Percentiles rank a stretch among this genome's conserved stretches.
These are phyloP conservation scores for Ceratosolen fusciceps DNA, from an alignment of 1,140 invertebrate species.

Conservation along the genomic window DNA sequence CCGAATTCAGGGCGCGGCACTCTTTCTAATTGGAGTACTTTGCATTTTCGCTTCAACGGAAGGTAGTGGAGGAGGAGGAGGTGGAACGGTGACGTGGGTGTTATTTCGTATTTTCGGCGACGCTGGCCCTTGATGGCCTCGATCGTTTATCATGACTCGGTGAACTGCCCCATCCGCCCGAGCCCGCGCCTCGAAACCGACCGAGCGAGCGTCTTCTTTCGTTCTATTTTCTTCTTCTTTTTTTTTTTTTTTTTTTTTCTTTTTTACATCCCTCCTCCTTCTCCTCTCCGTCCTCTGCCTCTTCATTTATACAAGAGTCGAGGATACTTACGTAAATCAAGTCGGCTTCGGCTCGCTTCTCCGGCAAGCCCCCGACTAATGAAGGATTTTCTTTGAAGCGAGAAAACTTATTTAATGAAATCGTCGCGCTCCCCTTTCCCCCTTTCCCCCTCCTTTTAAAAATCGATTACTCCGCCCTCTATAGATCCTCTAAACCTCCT, in stretches of 20 bases:
- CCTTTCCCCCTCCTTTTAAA: not conserved
- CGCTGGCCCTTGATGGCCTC: not conserved
- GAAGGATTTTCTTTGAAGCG: constrained; percentile 28
- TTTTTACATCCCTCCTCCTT: too few species aligned
- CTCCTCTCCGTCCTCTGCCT: too few species aligned
- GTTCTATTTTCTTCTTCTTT: constrained; percentile 21
- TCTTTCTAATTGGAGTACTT: constrained; percentile 50
- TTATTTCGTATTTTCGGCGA: not conserved
- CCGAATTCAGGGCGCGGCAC: constrained; percentile 38
- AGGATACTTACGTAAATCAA: constrained; percentile 43
- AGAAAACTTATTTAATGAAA: constrained; percentile 12
- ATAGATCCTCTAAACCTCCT: not conserved
- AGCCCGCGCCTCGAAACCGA: not conserved
- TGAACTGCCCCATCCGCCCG: not conserved
- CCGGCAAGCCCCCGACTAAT: constrained; percentile 35
- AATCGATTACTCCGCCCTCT: not conserved
- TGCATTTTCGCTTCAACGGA: not conserved
- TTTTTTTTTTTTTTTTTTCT: constrained; percentile 25
- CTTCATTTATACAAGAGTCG: too few species aligned
- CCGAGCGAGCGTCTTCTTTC: not conserved
- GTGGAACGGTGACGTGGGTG: not conserved
- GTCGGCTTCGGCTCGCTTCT: too few species aligned
- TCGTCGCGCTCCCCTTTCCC: not conserved
- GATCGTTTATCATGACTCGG: constrained; percentile 46
- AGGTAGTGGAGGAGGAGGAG: not conserved